Evolutionary conservation across 2,888 invertebrate species (phyloP), one percentile per base, ranked within the genome.

Genomic region (Ochropacha duplaris): DNA sequence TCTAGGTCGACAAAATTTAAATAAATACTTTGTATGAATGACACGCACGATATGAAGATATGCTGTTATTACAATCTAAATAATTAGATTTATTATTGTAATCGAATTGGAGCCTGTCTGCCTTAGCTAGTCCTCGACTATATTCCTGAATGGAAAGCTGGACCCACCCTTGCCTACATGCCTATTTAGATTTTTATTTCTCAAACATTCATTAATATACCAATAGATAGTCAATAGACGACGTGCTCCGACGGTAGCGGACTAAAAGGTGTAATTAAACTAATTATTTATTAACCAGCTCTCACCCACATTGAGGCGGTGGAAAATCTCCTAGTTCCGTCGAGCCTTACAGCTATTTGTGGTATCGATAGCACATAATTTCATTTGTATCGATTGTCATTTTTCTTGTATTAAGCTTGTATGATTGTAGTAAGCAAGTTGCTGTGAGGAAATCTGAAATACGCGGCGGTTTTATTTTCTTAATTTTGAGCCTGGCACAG

Each of bases 251-350:
- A 75, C 73, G 74, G 83, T 76, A 69, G 68, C 69, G 63, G 78
- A 69, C 83, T 88, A 84, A 89, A 89, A 87, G 87, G 87, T 68
- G 78, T 83, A 90, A 91, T 92, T 90, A 90, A 88, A 88, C 84
- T 86, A 88, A 90, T 91, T 89, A 88, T 86, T 87, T 79, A 86
- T 86, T 88, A 90, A 74, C 78, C 71, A 74, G 78, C 85, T 87
- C 86, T 85, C 84, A 74, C 75, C 72, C 69, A 70, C 65, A 69
- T 74, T 62, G 71, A 72, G 72, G 64, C 77, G n/a, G 31, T 71
- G 78, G 84, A 87, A 88, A 87, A 90, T 83, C 74, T 78, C 68
- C 19, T 74, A 79, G 80, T 79, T 78, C 69, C 19, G n/a, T n/a
- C n/a, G 74, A 79, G 81, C 78, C 75, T 76, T 74, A 70, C 68